A percentile compares a stretch with the other conserved stretches of the same genome.
Evolutionary conservation across 30 jellyfish, hydroid and myxozoan species (phyloP).

Genomic region (Mastigias papua): DNA sequence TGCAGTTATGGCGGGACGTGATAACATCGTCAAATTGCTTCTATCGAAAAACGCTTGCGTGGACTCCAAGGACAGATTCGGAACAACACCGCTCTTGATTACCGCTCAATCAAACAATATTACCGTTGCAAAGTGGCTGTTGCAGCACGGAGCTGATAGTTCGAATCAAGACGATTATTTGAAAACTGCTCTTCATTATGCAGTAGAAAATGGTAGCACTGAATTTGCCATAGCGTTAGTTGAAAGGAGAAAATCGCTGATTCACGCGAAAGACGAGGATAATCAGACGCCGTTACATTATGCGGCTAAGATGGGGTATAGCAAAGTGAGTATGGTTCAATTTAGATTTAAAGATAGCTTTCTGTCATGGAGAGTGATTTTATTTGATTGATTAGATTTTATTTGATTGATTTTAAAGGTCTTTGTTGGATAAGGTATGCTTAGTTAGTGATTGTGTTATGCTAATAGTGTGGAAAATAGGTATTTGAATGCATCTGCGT

Average conservation of each 20-base stretch:
- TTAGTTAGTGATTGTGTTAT: no score
- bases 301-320: slow-evolving; percentile 7
- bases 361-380: no score
- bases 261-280: slow-evolving; percentile 2
- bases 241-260: neutral
- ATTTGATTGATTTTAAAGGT: no score
- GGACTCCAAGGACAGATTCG: neutral
- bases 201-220: slow-evolving; percentile 1
- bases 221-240: neutral
- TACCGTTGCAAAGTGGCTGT: neutral
- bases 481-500: no score
- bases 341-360: no score
- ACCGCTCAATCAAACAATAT: neutral
- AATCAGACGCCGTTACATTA: slow-evolving; percentile 14
- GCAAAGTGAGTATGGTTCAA: neutral
- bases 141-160: neutral
- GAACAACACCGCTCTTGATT: slow-evolving; percentile 1
- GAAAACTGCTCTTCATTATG: slow-evolving; percentile 22
- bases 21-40: neutral
- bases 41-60: neutral
- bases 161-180: neutral
- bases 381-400: no score
- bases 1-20: neutral
- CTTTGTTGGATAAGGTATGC: no score
- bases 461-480: no score